These are phyloP conservation scores for Plemyria rubiginata DNA, from an alignment of 2,888 invertebrate species.

Conservation along the genomic window DNA sequence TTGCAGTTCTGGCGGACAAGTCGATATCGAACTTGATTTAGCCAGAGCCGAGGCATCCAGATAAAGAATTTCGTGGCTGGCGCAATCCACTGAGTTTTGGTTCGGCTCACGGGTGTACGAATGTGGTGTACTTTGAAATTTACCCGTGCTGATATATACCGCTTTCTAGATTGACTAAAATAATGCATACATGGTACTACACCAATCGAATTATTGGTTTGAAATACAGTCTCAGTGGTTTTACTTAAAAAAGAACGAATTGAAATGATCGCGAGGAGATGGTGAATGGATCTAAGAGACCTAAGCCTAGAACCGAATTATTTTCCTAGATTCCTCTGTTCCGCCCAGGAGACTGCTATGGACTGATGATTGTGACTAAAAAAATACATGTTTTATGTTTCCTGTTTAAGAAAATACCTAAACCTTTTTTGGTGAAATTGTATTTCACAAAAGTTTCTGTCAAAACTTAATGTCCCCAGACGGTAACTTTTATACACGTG, in stretches of 20 bases:
- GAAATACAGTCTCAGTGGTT: neutral
- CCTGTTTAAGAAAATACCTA: neutral
- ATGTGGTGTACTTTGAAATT: slow-evolving; percentile 9
- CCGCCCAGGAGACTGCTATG: too few species aligned
- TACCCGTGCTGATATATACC: slow-evolving; percentile 4
- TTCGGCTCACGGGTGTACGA: slow-evolving; percentile 4
- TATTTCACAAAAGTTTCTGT: neutral
- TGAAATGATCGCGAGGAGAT: too few species aligned
- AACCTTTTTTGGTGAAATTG: neutral
- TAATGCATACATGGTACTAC: too few species aligned
- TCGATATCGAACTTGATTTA: slow-evolving; percentile 1
- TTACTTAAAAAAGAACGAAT: too few species aligned
- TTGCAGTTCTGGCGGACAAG: too few species aligned
- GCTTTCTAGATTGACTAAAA: slow-evolving; percentile 15
- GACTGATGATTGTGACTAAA: neutral
- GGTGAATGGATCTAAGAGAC: too few species aligned
- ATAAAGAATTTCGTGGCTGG: slow-evolving; percentile 4
- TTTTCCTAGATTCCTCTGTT: too few species aligned
- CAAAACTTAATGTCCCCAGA: neutral
- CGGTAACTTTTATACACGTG: slow-evolving; percentile 4
- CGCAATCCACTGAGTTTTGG: slow-evolving; percentile 4
- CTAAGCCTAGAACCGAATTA: too few species aligned
- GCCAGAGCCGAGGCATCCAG: neutral
- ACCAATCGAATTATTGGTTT: slow-evolving; percentile 7
- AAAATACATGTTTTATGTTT: neutral